Conservation (phyloP, 2,888 invertebrate species). For the Eupithecia insigniata region DNA sequence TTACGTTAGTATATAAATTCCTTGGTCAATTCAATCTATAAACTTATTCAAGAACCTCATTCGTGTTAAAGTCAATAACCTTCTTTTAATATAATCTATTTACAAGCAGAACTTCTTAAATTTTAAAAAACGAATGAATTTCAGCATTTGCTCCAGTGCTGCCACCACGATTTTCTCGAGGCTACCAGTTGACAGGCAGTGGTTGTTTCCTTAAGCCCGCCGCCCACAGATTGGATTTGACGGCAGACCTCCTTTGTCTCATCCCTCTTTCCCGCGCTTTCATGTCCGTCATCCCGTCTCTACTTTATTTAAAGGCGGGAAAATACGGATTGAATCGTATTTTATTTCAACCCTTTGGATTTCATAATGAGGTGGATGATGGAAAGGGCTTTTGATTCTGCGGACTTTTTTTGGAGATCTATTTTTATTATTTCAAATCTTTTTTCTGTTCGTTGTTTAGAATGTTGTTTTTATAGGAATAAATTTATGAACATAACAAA, state of each 20-base stretch:
- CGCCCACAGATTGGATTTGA: constrained; percentile 50
- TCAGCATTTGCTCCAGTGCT: background rate
- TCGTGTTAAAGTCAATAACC: background rate
- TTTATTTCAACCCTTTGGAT: constrained; percentile 40
- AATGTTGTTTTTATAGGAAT: background rate
- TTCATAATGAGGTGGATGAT: constrained; percentile 30
- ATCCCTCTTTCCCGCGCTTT: constrained; percentile 33
- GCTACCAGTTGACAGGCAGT: constrained; percentile 17
- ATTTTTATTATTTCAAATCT: background rate
- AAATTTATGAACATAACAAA: background rate
- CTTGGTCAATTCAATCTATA: background rate
- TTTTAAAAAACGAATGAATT: background rate
- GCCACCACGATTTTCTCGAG: background rate
- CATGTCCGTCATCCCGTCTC: constrained; percentile 10
- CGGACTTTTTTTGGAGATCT: background rate
- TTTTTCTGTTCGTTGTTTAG: background rate
- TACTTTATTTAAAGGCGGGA: constrained; percentile 20
- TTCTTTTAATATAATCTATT: too few relatives aligned
- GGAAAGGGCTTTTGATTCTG: constrained; percentile 18
- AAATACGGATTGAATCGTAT: constrained; percentile 48
- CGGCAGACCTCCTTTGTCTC: constrained; percentile 44
- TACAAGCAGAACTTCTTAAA: background rate
- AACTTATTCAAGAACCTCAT: background rate
- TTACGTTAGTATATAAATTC: too few relatives aligned
- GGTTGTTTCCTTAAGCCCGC: constrained; percentile 26